Base-by-base conservation (phyloP, 1,140 invertebrate species). In the Himalopsyche phryganea region DNA sequence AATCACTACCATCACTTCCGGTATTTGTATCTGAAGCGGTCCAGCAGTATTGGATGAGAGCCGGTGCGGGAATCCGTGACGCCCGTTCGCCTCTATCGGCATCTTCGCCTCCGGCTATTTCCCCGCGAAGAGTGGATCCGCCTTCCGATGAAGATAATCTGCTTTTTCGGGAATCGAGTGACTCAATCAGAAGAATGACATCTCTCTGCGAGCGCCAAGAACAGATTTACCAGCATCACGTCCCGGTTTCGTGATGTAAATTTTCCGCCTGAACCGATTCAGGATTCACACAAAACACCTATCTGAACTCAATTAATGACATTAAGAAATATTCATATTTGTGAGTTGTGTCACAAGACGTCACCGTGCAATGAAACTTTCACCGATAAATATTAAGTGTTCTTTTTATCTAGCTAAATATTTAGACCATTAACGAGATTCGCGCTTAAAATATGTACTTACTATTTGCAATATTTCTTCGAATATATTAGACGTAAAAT, bases 171-270 rank as follows among this genome's bases (percentile, higher is more conserved):
- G 75, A 77, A 66, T 72, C 71, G 57, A 70, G 71, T 1, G 74
- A 77, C 57, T 74, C 74, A 47, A 70, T 74, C 66, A 78, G 77
- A 66, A 78, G 75, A 57, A 78, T 78, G 76, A 78, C 76, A 4
- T 77, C 75, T 0, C 68, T 78, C 10, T 78, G 76, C 57, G 76
- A 78, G 62, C 75, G 75, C 5, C 75, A 77, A 66, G 76, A 78
- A 56, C 76, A 78, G 63, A 62, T 78, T 14, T 78, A 78, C 66
- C 74, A 78, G 69, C 76, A 78, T 67, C 76, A 78, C 65, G 76
- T 78, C 6, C 76, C 76, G 19, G 76, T 78, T 58, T 78, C 75
- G 73, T 78, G 75, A 77, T 75, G 76, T 32, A 63, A 50, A 52
- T 62, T 65, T 36, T 54, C 61, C 57, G 61, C 63, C 54, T 65